These are phyloP conservation scores for Trachelus stipa DNA, from an alignment of 2,888 invertebrate genomes.

Conservation along the genomic window DNA sequence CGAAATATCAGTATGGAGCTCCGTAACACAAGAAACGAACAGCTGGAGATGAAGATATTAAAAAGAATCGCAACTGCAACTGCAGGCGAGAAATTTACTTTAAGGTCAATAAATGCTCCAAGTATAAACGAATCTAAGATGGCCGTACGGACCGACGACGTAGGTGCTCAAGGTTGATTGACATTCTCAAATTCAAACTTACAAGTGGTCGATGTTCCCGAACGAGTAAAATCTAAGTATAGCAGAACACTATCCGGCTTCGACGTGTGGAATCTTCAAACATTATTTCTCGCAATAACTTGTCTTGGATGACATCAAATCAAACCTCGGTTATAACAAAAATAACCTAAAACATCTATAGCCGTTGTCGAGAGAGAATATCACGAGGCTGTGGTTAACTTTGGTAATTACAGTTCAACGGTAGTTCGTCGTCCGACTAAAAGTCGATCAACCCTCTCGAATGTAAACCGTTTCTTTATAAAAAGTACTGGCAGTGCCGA, in stretches of 20 bases:
- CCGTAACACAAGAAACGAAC: neutral
- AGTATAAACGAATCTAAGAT: neutral
- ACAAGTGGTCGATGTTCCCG: neutral
- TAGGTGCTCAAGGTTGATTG: neutral
- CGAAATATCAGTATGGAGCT: neutral
- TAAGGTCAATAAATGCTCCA: neutral
- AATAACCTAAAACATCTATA: neutral
- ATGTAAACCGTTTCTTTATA: neutral
- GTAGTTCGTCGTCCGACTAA: constrained; percentile 2
- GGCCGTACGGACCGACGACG: neutral
- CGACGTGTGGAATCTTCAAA: neutral
- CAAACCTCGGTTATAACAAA: neutral
- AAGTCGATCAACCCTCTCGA: neutral
- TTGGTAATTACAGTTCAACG: neutral
- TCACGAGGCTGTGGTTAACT: neutral
- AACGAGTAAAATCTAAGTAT: neutral
- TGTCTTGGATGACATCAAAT: neutral
- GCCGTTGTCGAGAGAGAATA: neutral
- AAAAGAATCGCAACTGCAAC: neutral
- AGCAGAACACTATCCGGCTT: neutral
- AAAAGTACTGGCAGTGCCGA: neutral
- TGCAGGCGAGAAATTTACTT: neutral
- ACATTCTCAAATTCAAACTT: neutral
- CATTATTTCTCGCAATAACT: neutral
- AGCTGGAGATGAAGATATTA: neutral